Evolutionary conservation across 2,888 invertebrate genomes (phyloP).

Genomic region (Griposia aprilina): DNA sequence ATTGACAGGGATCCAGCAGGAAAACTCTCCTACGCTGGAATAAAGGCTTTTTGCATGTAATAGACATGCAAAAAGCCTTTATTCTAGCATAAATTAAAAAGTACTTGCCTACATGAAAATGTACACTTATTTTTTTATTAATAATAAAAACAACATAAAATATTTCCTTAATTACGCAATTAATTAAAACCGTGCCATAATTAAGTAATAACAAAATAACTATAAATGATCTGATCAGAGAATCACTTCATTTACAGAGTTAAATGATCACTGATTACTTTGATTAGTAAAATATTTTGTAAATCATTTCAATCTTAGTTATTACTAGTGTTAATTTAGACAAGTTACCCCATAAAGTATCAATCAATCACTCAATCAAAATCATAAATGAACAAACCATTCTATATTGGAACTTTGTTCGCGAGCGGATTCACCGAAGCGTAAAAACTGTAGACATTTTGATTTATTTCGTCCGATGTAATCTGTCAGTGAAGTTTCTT

Average conservation of each 20-base stretch:
- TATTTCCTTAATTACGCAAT: background rate
- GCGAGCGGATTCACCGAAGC: conserved; percentile 57
- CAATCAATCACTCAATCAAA: conserved; percentile 38
- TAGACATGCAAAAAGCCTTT: background rate
- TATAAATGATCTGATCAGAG: background rate
- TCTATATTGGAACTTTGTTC: conserved; percentile 52
- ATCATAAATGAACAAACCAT: conserved; percentile 49
- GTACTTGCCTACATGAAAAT: background rate
- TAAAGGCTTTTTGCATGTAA: no score
- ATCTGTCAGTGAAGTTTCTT: conserved; percentile 78
- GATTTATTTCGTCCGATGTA: conserved; percentile 68
- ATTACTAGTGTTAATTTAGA: background rate
- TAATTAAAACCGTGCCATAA: background rate
- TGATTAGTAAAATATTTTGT: background rate
- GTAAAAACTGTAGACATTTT: conserved; percentile 67
- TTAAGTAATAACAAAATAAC: background rate
- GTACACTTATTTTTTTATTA: no score
- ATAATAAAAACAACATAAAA: background rate
- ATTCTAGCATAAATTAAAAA: background rate
- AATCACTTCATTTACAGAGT: background rate
- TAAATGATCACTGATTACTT: conserved; percentile 8
- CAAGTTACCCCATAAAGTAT: conserved; percentile 17
- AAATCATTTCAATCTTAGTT: background rate
- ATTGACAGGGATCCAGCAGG: background rate
- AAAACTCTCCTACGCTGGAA: background rate